These are phyloP conservation scores for Glareola pratincola DNA, from an alignment of 2,113 vertebrate species.

Conservation along the genomic window DNA sequence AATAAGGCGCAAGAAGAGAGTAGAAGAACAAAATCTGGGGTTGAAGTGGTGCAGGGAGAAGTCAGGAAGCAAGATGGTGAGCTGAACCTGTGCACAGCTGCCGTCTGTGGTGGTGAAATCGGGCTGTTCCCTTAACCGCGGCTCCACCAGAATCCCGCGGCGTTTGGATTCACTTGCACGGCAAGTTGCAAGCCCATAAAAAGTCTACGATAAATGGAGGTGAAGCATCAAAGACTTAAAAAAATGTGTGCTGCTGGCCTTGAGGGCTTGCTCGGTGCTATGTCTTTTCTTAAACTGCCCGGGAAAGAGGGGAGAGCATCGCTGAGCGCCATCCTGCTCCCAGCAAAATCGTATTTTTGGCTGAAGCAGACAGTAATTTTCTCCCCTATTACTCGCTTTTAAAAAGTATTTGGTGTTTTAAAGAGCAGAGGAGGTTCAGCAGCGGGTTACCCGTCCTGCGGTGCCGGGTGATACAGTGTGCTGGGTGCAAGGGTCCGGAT, in stretches of 20 bases:
- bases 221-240: background rate
- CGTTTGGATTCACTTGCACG: background rate
- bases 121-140: background rate
- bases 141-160: background rate
- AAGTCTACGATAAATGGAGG: background rate
- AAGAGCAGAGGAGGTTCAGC: background rate
- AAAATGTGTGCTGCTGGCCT: background rate
- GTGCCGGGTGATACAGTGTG: background rate
- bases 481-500: background rate
- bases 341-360: background rate
- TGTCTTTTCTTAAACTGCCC: background rate
- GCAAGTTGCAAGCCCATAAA: background rate
- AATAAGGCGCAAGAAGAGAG: background rate
- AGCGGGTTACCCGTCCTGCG: background rate
- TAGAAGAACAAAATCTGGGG: fast-evolving
- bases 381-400: background rate
- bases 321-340: background rate
- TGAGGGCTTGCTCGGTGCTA: background rate
- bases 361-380: background rate
- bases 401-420: background rate
- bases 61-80: background rate
- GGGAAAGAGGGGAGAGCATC: background rate
- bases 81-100: background rate
- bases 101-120: background rate
- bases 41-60: background rate